These are phyloP conservation scores for Tetranychus truncatus DNA, from an alignment of 2,888 invertebrate genomes.

Conservation along the genomic window DNA sequence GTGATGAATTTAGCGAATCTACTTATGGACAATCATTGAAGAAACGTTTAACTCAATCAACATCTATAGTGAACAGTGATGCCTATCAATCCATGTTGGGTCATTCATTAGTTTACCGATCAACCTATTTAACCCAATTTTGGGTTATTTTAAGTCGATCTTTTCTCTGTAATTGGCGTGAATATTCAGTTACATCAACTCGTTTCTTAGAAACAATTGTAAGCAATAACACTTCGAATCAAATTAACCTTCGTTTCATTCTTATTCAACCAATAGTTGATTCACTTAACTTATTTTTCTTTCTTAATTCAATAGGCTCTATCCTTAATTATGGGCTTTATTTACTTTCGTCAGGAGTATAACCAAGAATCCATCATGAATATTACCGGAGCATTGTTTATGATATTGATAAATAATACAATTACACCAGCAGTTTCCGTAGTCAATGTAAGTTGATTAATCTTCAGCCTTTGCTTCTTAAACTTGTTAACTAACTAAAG, in stretches of 20 bases:
- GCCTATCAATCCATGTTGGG: neutral
- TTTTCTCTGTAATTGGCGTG: conserved; percentile 68
- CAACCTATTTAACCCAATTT: conserved; percentile 72
- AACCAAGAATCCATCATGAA: conserved; percentile 80
- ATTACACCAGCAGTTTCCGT: conserved; percentile 89
- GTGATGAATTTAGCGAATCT: conserved; percentile 51
- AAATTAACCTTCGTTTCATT: neutral
- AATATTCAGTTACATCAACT: conserved; percentile 73
- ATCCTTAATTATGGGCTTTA: conserved; percentile 33
- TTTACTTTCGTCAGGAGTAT: conserved; percentile 35
- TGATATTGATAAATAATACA: conserved; percentile 76
- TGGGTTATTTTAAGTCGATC: conserved; percentile 73
- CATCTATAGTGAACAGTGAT: neutral
- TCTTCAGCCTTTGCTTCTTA: neutral
- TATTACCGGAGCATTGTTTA: conserved; percentile 75
- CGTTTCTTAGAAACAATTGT: conserved; percentile 72
- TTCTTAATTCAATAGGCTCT: conserved; percentile 24
- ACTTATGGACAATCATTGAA: conserved; percentile 37
- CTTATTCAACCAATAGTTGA: neutral
- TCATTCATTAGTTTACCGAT: conserved; percentile 44
- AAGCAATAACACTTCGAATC: conserved; percentile 33
- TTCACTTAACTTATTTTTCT: neutral
- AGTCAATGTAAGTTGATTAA: conserved; percentile 51
- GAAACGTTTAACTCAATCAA: conserved; percentile 2
- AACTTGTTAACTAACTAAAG: neutral